Evolutionary conservation across 2,888 invertebrate species (phyloP).

Genomic region (Drosophila yooni): DNA sequence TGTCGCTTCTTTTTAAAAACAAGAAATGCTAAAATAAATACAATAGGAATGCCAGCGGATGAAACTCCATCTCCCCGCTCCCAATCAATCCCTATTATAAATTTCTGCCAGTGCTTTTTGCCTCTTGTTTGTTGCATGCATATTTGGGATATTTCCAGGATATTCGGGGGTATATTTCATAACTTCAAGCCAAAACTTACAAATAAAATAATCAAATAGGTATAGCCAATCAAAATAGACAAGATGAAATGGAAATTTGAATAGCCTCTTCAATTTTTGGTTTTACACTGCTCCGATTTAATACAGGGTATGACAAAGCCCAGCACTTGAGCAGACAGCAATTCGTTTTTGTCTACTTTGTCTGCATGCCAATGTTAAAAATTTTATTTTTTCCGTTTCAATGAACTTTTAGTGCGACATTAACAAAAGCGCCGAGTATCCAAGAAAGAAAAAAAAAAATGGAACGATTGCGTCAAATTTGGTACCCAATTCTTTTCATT

Average conservation of each 20-base stretch:
- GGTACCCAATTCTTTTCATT: constrained; percentile 10
- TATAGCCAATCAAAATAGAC: background rate
- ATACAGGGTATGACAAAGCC: constrained; percentile 5
- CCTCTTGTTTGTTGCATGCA: constrained; percentile 16
- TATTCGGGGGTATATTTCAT: background rate
- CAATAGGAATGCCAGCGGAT: background rate
- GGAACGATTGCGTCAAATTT: constrained; percentile 17
- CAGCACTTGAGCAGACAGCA: background rate
- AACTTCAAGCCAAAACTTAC: background rate
- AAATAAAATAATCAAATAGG: background rate
- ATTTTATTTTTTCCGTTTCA: constrained; percentile 67
- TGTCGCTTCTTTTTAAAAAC: constrained; percentile 9
- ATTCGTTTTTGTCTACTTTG: constrained; percentile 26
- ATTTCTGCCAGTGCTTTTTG: constrained; percentile 3
- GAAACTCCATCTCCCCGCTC: background rate
- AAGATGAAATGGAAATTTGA: background rate
- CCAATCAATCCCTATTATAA: constrained; percentile 1
- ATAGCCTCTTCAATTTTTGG: too few species aligned
- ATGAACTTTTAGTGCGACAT: constrained; percentile 72
- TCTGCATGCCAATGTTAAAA: constrained; percentile 52
- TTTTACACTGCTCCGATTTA: background rate
- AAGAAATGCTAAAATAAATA: constrained; percentile 1
- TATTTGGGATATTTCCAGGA: constrained; percentile 13
- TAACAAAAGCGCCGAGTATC: constrained; percentile 53
- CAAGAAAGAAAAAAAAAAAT: constrained; percentile 28